Evolutionary conservation across 2,888 invertebrate species (phyloP), one percentile per base, ranked within the genome.

Genomic region (Coelopa pilipes): DNA sequence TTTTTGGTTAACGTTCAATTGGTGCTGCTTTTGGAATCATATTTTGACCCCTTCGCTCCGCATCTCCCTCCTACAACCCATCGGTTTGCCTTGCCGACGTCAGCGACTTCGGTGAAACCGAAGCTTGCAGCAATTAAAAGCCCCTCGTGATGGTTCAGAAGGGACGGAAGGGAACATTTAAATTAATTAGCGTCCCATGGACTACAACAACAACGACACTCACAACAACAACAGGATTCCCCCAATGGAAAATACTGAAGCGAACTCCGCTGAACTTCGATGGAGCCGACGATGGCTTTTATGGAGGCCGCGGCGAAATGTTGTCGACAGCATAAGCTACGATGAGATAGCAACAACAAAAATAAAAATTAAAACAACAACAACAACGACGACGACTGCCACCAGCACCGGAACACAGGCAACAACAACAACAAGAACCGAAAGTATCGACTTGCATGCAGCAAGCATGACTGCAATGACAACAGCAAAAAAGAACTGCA

Each of bases 51-150:
- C 34, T 7, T n/a, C n/a, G n/a, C n/a, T n/a, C n/a, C n/a, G n/a
- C n/a, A n/a, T n/a, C 34, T 34, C 34, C 34, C 34, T 34, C 2
- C 34, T 34, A n/a, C n/a, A n/a, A n/a, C 34, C 34, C 7, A 2
- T 34, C 34, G 34, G 7, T 34, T 7, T 34, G 2, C 34, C 2
- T 4, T 34, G 34, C 2, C 34, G 34, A 34, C 7, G 34, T 4
- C 34, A 7, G 7, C 34, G 34, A 7, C 34, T 34, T 34, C 34
- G 34, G 7, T 34, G 34, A 34, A 34, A 34, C 34, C 34, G 24
- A 60, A 70, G 19, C 70, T 70, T 59, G 10, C 47, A 71, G 71
- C 65, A 71, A 71, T 71, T 71, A 70, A 65, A 63, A 53, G 19
- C 19, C 47, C 70, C 53, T 62, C 13, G 50, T 70, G 34, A 45